Conservation (phyloP, 2,797 vertebrate species). For the Tapirus indicus region DNA sequence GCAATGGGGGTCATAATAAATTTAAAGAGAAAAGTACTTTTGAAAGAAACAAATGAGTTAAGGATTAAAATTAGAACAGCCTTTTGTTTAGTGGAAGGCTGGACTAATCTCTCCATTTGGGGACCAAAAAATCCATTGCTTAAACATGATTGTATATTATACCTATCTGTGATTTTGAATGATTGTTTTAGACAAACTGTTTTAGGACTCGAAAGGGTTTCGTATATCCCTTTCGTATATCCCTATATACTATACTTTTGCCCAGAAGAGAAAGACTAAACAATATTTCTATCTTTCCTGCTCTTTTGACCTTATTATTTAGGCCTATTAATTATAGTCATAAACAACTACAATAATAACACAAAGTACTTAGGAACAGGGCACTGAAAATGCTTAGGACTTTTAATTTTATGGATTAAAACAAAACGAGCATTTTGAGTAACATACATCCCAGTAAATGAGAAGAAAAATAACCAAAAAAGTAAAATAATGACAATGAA, state of each 20-base stretch:
- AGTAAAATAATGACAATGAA: constrained; percentile 42
- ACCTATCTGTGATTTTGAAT: constrained; percentile 42
- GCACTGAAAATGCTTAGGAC: not conserved
- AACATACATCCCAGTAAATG: not conserved
- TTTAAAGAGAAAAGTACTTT: constrained; percentile 67
- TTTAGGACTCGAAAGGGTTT: not conserved
- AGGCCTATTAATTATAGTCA: not conserved
- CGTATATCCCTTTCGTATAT: not conserved
- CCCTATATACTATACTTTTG: not conserved
- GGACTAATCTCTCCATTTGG: constrained; percentile 32
- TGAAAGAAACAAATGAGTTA: constrained; percentile 64
- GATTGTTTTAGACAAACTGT: not conserved
- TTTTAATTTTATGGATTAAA: not conserved
- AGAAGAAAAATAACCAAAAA: not conserved
- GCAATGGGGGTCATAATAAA: not conserved
- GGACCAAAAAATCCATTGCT: not conserved
- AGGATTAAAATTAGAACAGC: constrained; percentile 54
- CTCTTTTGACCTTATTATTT: constrained; percentile 36
- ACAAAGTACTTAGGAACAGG: not conserved
- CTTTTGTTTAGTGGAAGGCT: constrained; percentile 66
- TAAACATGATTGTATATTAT: not conserved
- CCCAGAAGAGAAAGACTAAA: not conserved
- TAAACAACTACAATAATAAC: not conserved
- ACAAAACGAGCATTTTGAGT: constrained; percentile 15
- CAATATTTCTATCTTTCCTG: constrained; percentile 36